Evolutionary conservation across 2,797 vertebrate genomes (phyloP), one percentile per base, ranked within the genome.

Genomic region (Takifugu ocellatus): DNA sequence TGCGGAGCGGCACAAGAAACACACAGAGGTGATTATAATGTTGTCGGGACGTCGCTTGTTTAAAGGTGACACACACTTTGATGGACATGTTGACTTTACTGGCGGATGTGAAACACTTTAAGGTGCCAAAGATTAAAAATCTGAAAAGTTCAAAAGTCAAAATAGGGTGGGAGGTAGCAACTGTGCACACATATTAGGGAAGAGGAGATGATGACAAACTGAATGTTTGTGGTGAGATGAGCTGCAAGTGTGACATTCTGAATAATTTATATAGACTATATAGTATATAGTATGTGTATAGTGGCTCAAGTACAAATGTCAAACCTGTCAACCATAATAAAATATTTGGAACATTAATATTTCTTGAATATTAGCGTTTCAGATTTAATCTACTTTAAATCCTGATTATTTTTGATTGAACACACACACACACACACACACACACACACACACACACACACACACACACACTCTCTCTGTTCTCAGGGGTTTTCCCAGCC

Each of bases 1-100:
- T 25, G 54, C 56, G 29, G 54, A 57, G 59, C 54, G 8, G 74
- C 72, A 65, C 74, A 47, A 72, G 58, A 69, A 57, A 80, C 53
- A 75, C 69, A 78, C 66, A 55, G 31, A 29, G 29, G 66, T 66
- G 67, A 80, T 80, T 84, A 79, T 58, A 65, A 75, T 11, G 51
- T 74, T 56, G 73, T 75, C 66, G 65, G 73, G 70, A 66, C 51
- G 16, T 31, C 7, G 65, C 75, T 77, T 81, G 70, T 70, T 78
- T 58, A 71, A 77, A 70, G 46, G 63, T 51, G 60, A 56, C 69
- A 49, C 72, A 55, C 73, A 56, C 56, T 76, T 75, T 81, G 74
- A 81, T 33, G 51, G 82, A 78, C 63, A 45, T 11, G 33, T 63
- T 56, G 54, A 26, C 66, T 66, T 39, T 49, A 77, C 50, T 33